Evolutionary conservation across 2,797 vertebrate genomes (phyloP).

Genomic region (Chelon auratus): DNA sequence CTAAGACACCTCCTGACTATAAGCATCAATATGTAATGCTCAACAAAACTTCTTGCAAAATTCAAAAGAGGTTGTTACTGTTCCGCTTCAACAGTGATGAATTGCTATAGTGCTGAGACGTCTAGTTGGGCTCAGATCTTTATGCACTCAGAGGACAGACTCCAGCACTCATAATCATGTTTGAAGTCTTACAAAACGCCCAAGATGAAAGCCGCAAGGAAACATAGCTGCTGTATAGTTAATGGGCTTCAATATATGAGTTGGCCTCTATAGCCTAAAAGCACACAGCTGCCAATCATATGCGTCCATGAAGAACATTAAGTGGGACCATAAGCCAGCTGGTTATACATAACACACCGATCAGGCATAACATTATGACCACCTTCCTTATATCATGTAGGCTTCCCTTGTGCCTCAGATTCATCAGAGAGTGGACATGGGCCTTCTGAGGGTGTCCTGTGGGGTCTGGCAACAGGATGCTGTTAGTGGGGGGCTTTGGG

Average conservation of each 20-base stretch:
- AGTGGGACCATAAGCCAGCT: slow-evolving; percentile 14
- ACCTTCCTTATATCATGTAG: too few relatives aligned
- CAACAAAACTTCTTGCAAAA: slow-evolving; percentile 30
- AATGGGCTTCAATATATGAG: slow-evolving; percentile 42
- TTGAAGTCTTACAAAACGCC: slow-evolving; percentile 35
- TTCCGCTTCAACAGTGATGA: slow-evolving; percentile 41
- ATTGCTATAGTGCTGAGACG: slow-evolving; percentile 27
- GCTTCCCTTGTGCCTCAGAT: too few relatives aligned
- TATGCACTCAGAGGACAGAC: slow-evolving; percentile 34
- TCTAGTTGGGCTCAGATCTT: slow-evolving; percentile 40
- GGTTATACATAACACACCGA: slow-evolving; percentile 34
- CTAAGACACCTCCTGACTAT: neutral
- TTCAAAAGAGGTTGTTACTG: slow-evolving; percentile 22
- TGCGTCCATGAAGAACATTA: slow-evolving; percentile 29
- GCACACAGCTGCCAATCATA: slow-evolving; percentile 29
- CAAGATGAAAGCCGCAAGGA: slow-evolving; percentile 52
- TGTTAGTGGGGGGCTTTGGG: too few relatives aligned
- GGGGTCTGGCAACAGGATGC: too few relatives aligned
- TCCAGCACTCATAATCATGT: slow-evolving; percentile 38
- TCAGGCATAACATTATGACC: too few relatives aligned
- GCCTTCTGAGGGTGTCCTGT: too few relatives aligned
- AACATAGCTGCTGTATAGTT: slow-evolving; percentile 28
- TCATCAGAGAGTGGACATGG: too few relatives aligned
- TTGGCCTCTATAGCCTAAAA: slow-evolving; percentile 34
- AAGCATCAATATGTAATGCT: slow-evolving; percentile 38